Evolutionary conservation across 2,888 invertebrate species (phyloP), one percentile per base, ranked within the genome.

Genomic region (Brachyptera risi): DNA sequence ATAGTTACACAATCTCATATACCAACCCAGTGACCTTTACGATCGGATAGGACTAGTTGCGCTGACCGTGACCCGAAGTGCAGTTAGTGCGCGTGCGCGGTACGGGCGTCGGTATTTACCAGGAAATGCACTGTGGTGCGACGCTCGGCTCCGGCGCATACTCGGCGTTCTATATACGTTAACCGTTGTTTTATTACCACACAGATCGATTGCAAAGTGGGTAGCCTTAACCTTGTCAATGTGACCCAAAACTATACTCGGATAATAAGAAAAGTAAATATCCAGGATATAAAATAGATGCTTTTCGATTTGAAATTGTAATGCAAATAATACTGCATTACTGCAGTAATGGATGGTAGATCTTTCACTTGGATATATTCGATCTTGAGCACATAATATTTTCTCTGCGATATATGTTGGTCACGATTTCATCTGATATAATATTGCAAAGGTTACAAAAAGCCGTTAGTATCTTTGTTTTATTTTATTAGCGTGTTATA

Each of bases 181-280:
- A 5, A 4, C 17, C 17, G 44, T 4, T 17, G 19, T 17, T 44
- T n/a, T n/a, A n/a, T n/a, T n/a, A n/a, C n/a, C n/a, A n/a, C n/a
- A 44, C 24, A 17, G 54, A 54, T 54, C 54, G 37, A 54, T 54
- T 19, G 44, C 44, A 11, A 44, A 17, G 54, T 7, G 51, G 3
- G 17, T 54, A 31, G 37, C 35, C 54, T 54, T 54, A 35, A 54
- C 54, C 54, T 54, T 54, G 54, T 23, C 35, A 54, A 51, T 19
- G 54, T 54, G 54, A 35, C 54, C 27, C 21, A 51, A 26, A 54
- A 35, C 11, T 5, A n/a, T n/a, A 11, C 7, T 31, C 5, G 31
- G 11, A 31, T 31, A 11, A 31, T 11, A 11, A 7, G 11, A 31
- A 31, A 31, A 31, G n/a, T n/a, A n/a, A n/a, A n/a, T n/a, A n/a